Evolutionary conservation across 2,797 vertebrate species (phyloP), one percentile per base, ranked within the genome.

Genomic region (Pseudochaenichthys georgianus): DNA sequence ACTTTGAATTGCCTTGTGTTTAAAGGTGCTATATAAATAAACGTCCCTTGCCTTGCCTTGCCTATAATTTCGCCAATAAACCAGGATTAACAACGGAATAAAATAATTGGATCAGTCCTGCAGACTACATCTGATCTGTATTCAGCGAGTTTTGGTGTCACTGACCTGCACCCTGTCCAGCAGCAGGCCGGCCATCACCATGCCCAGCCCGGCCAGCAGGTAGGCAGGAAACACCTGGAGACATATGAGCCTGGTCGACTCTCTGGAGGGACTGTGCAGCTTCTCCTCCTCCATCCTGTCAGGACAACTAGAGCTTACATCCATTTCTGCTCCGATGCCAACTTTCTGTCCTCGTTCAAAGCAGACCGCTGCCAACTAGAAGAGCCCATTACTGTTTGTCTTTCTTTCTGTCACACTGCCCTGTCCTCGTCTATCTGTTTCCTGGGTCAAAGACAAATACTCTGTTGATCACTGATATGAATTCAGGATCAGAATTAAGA

Each of bases 151-250:
- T 28, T 42, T 45, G 54, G 31, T 10, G 55, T 68, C 3, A 85
- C 93, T 83, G 48, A 98, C 97, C 97, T 98, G 96, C 67, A 96
- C 93, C 21, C 82, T 87, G 91, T 97, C 95, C 91, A 98, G 88
- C 82, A 97, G 92, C 91, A 97, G 85, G 43, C 97, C 97, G 0
- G 97, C 96, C 28, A 90, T 86, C 59, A 97, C 95, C 94, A 97
- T 96, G 47, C 96, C 97, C 79, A 97, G 87, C 55, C 97, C 97
- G 5, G 97, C 96, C 42, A 97, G 83, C 65, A 96, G 68, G 87
- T 95, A 97, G 0, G 96, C 94, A 68, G 94, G 81, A 50, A 96
- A 60, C 78, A 97, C 96, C 88, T 99, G 97, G 3, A 96, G 86
- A 65, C 87, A 93, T 62, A 97, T 95, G 34, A 82, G 63, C 9